Percentiles rank a stretch among this genome's conserved stretches.
These are phyloP conservation scores for Bombus soroeensis DNA, from an alignment of 1,140 invertebrate species.

Conservation along the genomic window DNA sequence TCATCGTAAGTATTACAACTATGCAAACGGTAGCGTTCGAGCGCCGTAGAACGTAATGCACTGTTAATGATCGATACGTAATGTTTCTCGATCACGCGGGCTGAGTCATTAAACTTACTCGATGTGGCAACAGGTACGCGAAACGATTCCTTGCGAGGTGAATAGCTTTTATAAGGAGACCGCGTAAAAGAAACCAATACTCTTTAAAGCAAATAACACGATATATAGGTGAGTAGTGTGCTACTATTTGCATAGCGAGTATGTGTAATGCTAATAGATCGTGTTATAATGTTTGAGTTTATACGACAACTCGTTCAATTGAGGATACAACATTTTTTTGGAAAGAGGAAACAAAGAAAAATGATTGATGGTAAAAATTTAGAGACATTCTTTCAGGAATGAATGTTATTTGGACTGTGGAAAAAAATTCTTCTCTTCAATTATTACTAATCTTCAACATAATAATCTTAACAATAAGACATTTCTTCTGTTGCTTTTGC, in stretches of 20 bases:
- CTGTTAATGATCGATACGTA: constrained; percentile 28
- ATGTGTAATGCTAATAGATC: neutral
- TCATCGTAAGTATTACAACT: neutral
- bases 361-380: neutral
- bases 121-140: neutral
- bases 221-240: constrained; percentile 1
- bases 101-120: constrained; percentile 2
- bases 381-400: neutral
- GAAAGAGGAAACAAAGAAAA: neutral
- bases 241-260: neutral
- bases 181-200: constrained; percentile 1
- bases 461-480: too few relatives aligned
- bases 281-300: neutral
- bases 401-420: neutral
- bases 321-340: neutral
- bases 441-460: too few relatives aligned
- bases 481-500: neutral
- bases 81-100: constrained; percentile 14
- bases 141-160: neutral
- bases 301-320: neutral
- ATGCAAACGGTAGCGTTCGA: neutral
- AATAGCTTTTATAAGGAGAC: neutral
- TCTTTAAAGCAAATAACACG: neutral
- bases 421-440: neutral
- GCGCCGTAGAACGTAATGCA: neutral